Base-by-base conservation (phyloP, 2,888 invertebrate genomes). In the Diaperis boleti region DNA sequence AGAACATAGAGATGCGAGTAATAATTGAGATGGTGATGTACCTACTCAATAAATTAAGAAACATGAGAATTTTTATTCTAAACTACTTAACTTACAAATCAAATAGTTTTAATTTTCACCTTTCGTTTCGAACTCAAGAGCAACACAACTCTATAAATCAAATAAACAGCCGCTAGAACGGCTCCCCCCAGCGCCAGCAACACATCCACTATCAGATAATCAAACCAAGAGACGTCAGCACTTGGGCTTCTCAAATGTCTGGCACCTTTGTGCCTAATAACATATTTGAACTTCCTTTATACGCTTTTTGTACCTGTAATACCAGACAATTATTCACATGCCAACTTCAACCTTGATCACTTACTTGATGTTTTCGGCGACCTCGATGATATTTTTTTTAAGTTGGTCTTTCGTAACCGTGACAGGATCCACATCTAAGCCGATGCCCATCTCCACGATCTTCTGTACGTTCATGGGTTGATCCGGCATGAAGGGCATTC, bases 251-350 rank as follows among this genome's bases (percentile, higher is more conserved):
- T 80, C 3, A 84, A 75, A 64, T 81, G 79, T 1, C 74, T 72
- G 0, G 82, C 82, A 1, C 82, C 82, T 4, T 77, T 73, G 55
- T 84, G 79, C n/a, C 81, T 78, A 5, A 85, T 60, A 8, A 84
- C 79, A 67, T 84, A 84, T 57, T 29, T 8, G 55, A 3, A 42
- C 17, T 41, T 42, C 29, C 14, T 17, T 22, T 10, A 54, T 41
- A 20, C 13, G 1, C 10, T 11, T 6, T 15, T 26, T 22, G 17
- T 42, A 55, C 13, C 35, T 55, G 10, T 6, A 10, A 55, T n/a
- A 17, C 15, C 7, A 22, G 26, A 4, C 26, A 13, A 18, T 45
- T 33, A 5, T 11, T 2, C 3, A 7, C 4, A 13, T 37, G 10
- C 13, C 5, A 13, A 37, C 11, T 10, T 5, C 10, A 5, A 3